Evolutionary conservation across 1,140 invertebrate species (phyloP).

Genomic region (Drosophila ficusphila): DNA sequence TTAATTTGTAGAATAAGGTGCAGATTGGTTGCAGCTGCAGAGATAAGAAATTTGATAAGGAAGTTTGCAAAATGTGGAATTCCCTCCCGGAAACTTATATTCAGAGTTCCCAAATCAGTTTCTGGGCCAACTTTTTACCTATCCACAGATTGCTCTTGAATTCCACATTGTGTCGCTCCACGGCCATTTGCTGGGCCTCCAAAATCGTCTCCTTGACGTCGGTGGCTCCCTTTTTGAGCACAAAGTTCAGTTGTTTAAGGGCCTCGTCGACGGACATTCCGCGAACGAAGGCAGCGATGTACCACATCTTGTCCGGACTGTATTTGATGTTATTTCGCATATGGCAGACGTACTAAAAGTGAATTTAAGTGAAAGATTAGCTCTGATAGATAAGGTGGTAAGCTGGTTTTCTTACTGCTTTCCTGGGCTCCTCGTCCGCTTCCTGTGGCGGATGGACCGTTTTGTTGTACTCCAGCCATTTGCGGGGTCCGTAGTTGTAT

Average conservation of each 20-base stretch:
- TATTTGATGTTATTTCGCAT: conserved; percentile 93
- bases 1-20: background rate
- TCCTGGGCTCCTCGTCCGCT: conserved; percentile 90
- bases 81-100: too few relatives aligned
- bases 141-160: conserved; percentile 98
- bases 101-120: too few relatives aligned
- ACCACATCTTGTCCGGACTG: conserved; percentile 96
- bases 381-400: accelerated
- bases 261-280: conserved; percentile 98
- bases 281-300: conserved; percentile 92
- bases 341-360: conserved; percentile 93
- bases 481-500: conserved; percentile 82
- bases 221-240: conserved; percentile 92
- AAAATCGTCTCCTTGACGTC: conserved; percentile 92
- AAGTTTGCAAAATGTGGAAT: too few relatives aligned
- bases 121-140: conserved; percentile 87
- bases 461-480: conserved; percentile 89
- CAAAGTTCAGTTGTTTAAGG: conserved; percentile 94
- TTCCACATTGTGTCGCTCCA: conserved; percentile 96
- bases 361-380: background rate
- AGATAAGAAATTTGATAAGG: too few relatives aligned
- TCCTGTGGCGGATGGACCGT: conserved; percentile 91
- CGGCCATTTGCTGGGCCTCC: conserved; percentile 95
- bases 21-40: too few relatives aligned
- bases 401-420: conserved; percentile 88